Percentiles rank a stretch among this genome's conserved stretches.
Evolutionary conservation across 2,888 invertebrate species (phyloP).

Genomic region (Mactromeris polynyma): DNA sequence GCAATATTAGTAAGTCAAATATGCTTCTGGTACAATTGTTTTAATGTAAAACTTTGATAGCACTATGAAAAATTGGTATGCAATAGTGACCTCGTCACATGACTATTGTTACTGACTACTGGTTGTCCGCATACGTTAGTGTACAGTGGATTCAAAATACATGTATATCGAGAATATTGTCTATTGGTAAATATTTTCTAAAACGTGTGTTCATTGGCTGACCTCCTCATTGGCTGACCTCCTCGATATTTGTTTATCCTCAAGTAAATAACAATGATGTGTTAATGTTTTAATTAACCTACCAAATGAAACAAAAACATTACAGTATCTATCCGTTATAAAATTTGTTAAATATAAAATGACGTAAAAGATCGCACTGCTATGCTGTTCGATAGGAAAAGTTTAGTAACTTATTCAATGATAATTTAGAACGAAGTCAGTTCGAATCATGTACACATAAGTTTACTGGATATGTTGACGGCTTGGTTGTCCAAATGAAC

Average conservation of each 20-base stretch:
- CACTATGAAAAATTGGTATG: neutral
- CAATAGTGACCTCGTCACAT: neutral
- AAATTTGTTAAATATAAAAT: neutral
- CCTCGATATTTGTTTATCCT: too few relatives aligned
- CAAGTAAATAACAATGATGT: too few relatives aligned
- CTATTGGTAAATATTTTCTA: too few relatives aligned
- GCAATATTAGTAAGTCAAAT: neutral
- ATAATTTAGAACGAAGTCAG: neutral
- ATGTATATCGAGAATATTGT: too few relatives aligned
- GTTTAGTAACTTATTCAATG: neutral
- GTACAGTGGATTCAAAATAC: neutral
- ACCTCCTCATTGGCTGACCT: too few relatives aligned
- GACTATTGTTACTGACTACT: neutral
- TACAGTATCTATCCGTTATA: too few relatives aligned
- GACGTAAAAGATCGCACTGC: neutral
- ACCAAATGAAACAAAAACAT: too few relatives aligned
- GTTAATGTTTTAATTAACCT: too few relatives aligned
- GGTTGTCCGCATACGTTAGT: neutral
- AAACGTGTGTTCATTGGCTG: too few relatives aligned
- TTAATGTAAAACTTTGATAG: neutral
- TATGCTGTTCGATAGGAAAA: neutral
- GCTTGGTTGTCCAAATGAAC: neutral
- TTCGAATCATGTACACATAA: neutral
- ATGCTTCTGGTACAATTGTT: neutral
- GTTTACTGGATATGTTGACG: too few relatives aligned